Base-by-base conservation (phyloP, 2,888 invertebrate genomes). In the Hyalella azteca region DNA sequence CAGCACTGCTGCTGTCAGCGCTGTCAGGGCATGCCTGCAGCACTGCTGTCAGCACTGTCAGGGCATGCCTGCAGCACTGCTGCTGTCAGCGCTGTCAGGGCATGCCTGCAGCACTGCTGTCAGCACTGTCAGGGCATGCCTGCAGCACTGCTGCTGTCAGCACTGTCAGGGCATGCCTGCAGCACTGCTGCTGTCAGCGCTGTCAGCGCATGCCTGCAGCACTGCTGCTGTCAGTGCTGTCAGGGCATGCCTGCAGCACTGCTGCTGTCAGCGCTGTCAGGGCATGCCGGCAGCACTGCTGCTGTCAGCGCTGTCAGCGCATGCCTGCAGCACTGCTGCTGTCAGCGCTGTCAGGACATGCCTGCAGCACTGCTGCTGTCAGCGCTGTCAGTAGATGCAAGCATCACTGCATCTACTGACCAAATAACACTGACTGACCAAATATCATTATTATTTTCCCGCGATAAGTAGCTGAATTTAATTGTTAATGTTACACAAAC, bases 11-110 rank as follows among this genome's bases (percentile, higher is more conserved):
- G n/a, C n/a, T n/a, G n/a, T n/a, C n/a, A n/a, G n/a, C n/a, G n/a
- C n/a, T n/a, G n/a, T n/a, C 11, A 75, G 41, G 75, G 36, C 54
- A 19, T 36, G 32, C 66, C 66, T 36, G 66, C 36, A 32, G 19
- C 36, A 19, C 66, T 66, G 54, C 66, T 66, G 66, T 36, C 66
- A 36, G 29, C 19, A 32, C 54, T 54, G 54, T 15, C 54, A 54
- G 5, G 11, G 15, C 45, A 45, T 22, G 36, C 36, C 66, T 15
- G 36, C 36, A 22, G 36, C n/a, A 45, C 29, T 66, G 66, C 29
- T 36, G 3, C 66, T 66, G 66, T 32, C 66, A 66, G 36, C 66
- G 26, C 59, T 59, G 59, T 26, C 59, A 59, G 32, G 26, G 49
- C 49, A 49, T 15, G 49, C 49, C n/a, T n/a, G n/a, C n/a, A n/a